A percentile compares a stretch with the other conserved stretches of the same genome.
Evolutionary conservation across 2,888 invertebrate species (phyloP).

Genomic region (Teinopalpus imperialis): DNA sequence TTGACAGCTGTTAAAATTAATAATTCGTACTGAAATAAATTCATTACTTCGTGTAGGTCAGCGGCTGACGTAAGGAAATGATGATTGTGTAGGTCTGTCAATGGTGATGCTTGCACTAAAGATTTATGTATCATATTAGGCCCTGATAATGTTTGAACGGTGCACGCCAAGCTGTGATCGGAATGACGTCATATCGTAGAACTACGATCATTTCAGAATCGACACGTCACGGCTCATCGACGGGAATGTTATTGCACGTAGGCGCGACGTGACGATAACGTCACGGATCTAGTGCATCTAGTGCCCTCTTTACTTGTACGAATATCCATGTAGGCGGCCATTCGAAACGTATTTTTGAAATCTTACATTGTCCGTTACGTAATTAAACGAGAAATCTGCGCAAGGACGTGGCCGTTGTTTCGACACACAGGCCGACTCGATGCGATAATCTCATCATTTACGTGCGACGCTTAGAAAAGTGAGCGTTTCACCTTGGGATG

Average conservation of each 20-base stretch:
- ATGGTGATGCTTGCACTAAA: slow-evolving; percentile 47
- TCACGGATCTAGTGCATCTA: slow-evolving; percentile 67
- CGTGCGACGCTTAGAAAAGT: slow-evolving; percentile 74
- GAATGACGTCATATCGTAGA: slow-evolving; percentile 54
- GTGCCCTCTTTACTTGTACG: slow-evolving; percentile 40
- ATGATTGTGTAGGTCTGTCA: slow-evolving; percentile 49
- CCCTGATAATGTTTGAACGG: slow-evolving; percentile 33
- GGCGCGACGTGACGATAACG: slow-evolving; percentile 69
- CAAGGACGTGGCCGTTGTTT: slow-evolving; percentile 68
- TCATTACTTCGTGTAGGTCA: slow-evolving; percentile 53
- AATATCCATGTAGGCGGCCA: slow-evolving; percentile 39
- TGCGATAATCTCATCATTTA: slow-evolving; percentile 73
- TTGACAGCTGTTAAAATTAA: too few relatives aligned
- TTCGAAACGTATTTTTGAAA: slow-evolving; percentile 48
- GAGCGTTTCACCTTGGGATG: slow-evolving; percentile 76
- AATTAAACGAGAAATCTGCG: slow-evolving; percentile 74
- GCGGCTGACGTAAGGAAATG: slow-evolving; percentile 51
- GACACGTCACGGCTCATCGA: slow-evolving; percentile 66
- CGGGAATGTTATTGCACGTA: slow-evolving; percentile 51
- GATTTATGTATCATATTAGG: slow-evolving; percentile 42
- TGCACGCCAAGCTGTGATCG: slow-evolving; percentile 40
- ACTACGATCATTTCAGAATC: slow-evolving; percentile 49
- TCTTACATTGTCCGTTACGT: slow-evolving; percentile 50
- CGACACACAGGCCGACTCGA: slow-evolving; percentile 62
- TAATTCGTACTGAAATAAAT: slow-evolving; percentile 39